A percentile compares a stretch with the other conserved stretches of the same genome.
phyloP scores from a whole-genome alignment of 2,113 vertebrate species.

The Helogale parvula region DNA sequence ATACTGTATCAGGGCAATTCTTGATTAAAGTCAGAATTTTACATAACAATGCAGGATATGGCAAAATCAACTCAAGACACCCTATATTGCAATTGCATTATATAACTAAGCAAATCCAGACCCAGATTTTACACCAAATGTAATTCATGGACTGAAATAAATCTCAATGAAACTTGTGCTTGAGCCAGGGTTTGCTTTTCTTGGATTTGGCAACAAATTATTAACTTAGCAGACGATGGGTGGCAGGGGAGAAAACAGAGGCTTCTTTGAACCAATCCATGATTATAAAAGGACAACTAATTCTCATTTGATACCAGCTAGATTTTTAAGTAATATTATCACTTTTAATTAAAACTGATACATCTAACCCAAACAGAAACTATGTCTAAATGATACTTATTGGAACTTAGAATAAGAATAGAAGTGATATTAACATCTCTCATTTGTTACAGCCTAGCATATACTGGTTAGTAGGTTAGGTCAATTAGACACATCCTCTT shows the following conservation, averaged over 20 bases:
- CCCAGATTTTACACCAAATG: constrained; percentile 50
- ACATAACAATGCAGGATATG: constrained; percentile 47
- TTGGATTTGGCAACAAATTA: constrained; percentile 42
- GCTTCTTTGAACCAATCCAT: not conserved
- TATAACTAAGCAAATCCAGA: constrained; percentile 65
- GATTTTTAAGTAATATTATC: not conserved
- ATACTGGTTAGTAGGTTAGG: not conserved
- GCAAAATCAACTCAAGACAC: constrained; percentile 66
- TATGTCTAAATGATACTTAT: not conserved
- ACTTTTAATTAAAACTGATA: constrained; percentile 26
- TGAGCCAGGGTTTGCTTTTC: not conserved
- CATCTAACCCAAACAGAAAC: not conserved
- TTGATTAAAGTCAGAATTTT: constrained; percentile 63
- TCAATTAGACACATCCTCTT: not conserved
- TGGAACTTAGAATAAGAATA: constrained; percentile 21
- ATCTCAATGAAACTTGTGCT: constrained; percentile 16
- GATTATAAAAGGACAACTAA: not conserved
- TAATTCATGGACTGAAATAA: constrained; percentile 54
- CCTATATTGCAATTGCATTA: not conserved
- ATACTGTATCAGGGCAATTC: not conserved
- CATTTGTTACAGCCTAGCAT: not conserved
- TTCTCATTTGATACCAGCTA: constrained; percentile 25
- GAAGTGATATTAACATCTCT: not conserved
- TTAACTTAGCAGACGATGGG: constrained; percentile 43
- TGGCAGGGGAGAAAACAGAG: not conserved